Conservation (phyloP, 2,888 invertebrate genomes). For the Chironomus riparius region DNA sequence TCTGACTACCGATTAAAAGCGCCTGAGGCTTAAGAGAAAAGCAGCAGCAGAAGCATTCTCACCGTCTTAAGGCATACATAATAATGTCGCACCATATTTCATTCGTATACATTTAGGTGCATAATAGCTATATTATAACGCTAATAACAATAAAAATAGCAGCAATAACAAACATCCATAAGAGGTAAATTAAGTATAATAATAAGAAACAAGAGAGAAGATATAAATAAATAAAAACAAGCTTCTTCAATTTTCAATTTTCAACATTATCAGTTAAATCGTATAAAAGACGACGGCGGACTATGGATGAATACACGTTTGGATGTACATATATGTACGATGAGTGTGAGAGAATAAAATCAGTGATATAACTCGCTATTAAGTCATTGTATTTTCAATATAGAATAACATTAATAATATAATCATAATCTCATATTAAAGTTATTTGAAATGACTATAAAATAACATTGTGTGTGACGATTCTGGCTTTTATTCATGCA, state of each 20-base stretch:
- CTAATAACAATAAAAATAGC: neutral
- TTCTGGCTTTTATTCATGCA: neutral
- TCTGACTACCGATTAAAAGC: neutral
- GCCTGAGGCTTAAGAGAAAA: neutral
- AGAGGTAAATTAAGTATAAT: slow-evolving; percentile 15
- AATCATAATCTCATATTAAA: slow-evolving; percentile 24
- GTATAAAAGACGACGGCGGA: neutral
- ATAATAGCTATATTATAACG: neutral
- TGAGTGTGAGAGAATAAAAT: slow-evolving; percentile 20
- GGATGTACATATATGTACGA: no score
- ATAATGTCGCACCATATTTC: slow-evolving; percentile 16
- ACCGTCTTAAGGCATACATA: neutral
- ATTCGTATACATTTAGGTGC: neutral
- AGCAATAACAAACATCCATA: neutral
- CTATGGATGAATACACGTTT: no score
- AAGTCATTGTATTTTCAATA: slow-evolving; percentile 25
- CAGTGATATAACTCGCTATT: slow-evolving; percentile 22
- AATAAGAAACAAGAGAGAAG: slow-evolving; percentile 5
- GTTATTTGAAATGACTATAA: slow-evolving; percentile 1
- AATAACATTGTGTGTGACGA: neutral
- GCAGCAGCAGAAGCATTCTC: neutral
- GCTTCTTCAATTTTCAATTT: slow-evolving; percentile 25
- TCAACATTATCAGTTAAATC: slow-evolving; percentile 10
- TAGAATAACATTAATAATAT: slow-evolving; percentile 24
- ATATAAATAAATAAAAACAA: slow-evolving; percentile 20